phyloP scores from a whole-genome alignment of 1,140 invertebrate genomes.

The Orius laevigatus region DNA sequence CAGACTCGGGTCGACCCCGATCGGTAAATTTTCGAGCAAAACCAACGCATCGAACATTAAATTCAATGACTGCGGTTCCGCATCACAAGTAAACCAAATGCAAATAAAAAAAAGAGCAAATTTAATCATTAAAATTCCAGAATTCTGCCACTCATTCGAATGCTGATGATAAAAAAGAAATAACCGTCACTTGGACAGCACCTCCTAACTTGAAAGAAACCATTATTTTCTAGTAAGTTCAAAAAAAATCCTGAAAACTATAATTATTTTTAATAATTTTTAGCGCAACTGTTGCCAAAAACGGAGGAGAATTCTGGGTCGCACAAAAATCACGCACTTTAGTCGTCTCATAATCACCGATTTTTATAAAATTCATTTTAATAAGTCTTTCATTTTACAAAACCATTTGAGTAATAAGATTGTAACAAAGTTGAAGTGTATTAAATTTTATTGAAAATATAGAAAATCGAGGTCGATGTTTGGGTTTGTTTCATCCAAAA shows the following conservation, averaged over 20 bases:
- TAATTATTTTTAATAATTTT: constrained; percentile 12
- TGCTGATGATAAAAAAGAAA: constrained; percentile 22
- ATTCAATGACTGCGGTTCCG: constrained; percentile 27
- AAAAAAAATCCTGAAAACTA: not conserved
- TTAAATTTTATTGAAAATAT: no score
- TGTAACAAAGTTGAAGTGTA: no score
- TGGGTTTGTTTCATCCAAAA: no score
- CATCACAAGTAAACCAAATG: constrained; percentile 26
- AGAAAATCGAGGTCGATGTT: no score
- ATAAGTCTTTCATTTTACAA: no score
- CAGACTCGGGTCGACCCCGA: constrained; percentile 27
- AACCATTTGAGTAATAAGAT: no score
- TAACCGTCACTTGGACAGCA: constrained; percentile 25
- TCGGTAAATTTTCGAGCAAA: constrained; percentile 29
- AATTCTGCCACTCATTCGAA: constrained; percentile 28
- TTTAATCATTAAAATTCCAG: constrained; percentile 19
- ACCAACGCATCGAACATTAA: constrained; percentile 23
- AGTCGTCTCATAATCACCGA: constrained; percentile 7
- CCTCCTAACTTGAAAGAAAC: constrained; percentile 26
- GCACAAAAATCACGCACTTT: constrained; percentile 15
- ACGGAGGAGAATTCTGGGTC: constrained; percentile 29
- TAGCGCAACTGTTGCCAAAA: constrained; percentile 28
- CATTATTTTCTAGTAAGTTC: constrained; percentile 25
- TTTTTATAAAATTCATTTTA: no score
- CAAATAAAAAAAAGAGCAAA: not conserved